A percentile compares a stretch with the other conserved stretches of the same genome.
Evolutionary conservation across 2,113 vertebrate species (phyloP).

Genomic region (Malaclemys terrapin): DNA sequence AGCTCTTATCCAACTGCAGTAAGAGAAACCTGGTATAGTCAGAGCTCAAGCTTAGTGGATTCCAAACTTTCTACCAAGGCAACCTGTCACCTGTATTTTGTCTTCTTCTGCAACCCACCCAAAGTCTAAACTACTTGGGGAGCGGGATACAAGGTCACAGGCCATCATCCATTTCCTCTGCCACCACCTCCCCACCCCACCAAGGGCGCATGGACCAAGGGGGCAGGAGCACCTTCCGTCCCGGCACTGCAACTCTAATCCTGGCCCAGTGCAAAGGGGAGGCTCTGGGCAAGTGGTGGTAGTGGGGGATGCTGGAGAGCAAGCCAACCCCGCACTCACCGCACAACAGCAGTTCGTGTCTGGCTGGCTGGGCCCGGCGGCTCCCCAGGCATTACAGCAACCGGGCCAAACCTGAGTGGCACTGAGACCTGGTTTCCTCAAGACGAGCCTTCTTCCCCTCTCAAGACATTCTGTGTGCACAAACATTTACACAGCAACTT

Average conservation of each 20-base stretch:
- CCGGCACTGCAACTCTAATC: not conserved
- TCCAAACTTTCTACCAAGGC: not conserved
- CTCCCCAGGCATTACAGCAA: not conserved
- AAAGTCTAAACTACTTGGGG: too few relatives aligned
- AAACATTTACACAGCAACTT: not conserved
- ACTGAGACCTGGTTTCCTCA: not conserved
- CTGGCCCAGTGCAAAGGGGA: not conserved
- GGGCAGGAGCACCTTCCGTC: too few relatives aligned
- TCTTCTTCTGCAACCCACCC: not conserved
- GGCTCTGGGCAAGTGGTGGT: too few relatives aligned
- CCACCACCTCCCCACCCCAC: not conserved
- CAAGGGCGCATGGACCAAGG: too few relatives aligned
- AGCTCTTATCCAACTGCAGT: not conserved
- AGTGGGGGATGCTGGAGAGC: not conserved
- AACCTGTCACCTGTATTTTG: not conserved
- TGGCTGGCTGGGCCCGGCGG: not conserved
- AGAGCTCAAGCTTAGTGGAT: not conserved
- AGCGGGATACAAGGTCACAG: not conserved
- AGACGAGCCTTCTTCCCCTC: not conserved
- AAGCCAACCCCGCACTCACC: not conserved
- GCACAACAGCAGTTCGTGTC: not conserved
- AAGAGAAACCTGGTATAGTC: not conserved
- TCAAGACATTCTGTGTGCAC: not conserved
- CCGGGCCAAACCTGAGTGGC: not conserved
- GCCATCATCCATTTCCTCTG: not conserved